Evolutionary conservation across 2,888 invertebrate species (phyloP).

Genomic region (Melieria crassipennis): DNA sequence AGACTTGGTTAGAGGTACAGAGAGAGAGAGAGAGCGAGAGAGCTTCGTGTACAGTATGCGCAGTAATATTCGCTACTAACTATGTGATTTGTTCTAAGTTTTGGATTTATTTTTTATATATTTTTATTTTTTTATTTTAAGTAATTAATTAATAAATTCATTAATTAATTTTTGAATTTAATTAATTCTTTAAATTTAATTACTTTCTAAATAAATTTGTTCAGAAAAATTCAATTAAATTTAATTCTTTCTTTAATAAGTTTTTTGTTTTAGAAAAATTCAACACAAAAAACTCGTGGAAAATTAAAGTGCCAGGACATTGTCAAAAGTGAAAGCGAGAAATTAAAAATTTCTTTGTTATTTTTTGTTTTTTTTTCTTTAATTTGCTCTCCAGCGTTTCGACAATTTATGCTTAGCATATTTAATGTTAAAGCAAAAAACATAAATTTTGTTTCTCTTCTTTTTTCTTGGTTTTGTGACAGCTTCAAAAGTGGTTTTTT

Average conservation of each 20-base stretch:
- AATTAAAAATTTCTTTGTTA: constrained; percentile 11
- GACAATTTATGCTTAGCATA: constrained; percentile 6
- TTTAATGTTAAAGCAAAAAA: too few species aligned
- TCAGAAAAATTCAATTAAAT: too few species aligned
- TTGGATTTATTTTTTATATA: constrained; percentile 4
- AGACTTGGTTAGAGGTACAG: background rate
- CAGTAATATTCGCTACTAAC: constrained; percentile 31
- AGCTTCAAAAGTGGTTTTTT: background rate
- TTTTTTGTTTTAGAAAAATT: background rate
- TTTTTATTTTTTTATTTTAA: too few species aligned
- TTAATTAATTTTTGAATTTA: too few species aligned
- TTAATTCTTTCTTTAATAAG: too few species aligned
- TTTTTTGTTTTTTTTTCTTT: constrained; percentile 37
- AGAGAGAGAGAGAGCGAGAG: background rate
- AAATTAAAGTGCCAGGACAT: constrained; percentile 74
- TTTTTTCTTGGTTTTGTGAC: constrained; percentile 3
- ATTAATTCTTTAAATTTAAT: too few species aligned
- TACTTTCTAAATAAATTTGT: too few species aligned
- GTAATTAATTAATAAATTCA: too few species aligned
- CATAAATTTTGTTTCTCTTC: constrained; percentile 1
- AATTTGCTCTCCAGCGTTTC: constrained; percentile 48
- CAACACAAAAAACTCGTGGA: constrained; percentile 10
- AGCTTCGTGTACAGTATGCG: constrained; percentile 45
- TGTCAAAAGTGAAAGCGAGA: constrained; percentile 66
- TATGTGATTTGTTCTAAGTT: constrained; percentile 27